Evolutionary conservation across 2,797 vertebrate species (phyloP), one percentile per base, ranked within the genome.

Genomic region (Catharus ustulatus): DNA sequence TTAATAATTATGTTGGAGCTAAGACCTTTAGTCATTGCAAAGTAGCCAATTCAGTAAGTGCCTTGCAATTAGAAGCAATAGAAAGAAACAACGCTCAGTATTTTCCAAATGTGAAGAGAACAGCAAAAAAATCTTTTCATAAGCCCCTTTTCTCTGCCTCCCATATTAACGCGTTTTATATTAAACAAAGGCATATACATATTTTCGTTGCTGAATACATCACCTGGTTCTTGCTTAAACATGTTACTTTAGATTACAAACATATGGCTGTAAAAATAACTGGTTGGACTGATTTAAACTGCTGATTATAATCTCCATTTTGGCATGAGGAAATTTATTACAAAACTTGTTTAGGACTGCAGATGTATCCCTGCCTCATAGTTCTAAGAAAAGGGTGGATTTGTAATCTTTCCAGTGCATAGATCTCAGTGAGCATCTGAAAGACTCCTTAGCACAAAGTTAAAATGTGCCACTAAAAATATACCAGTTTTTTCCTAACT

Each of bases 251-350:
- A 63, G 38, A 90, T 90, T 92, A 80, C 62, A 75, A 82, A 76
- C 34, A 81, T 29, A 75, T 1, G 17, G 29, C 59, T 85, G 82
- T 52, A 96, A 91, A 95, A 94, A 80, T 73, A 89, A 95, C 57
- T 82, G 74, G 62, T 82, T 72, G 67, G 61, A 66, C 59, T 46
- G 62, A 95, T 75, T 52, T 38, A 91, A 85, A 72, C 29, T 67
- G 48, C 58, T 92, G 89, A 95, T 95, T 84, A 84, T 83, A 80
- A 94, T 89, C 72, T 94, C n/a, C 2, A 4, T 30, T 83, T 80
- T 36, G 71, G 42, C 77, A 79, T 68, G 81, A 93, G 42, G 55
- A 93, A 94, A 80, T 89, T 72, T 85, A 77, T 77, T 81, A 48
- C 59, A 87, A 95, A 93, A 85, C 58, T 69, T 72, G 24, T 66